Evolutionary conservation across 2,113 vertebrate species (phyloP).

Genomic region (Formicarius rufipectus): DNA sequence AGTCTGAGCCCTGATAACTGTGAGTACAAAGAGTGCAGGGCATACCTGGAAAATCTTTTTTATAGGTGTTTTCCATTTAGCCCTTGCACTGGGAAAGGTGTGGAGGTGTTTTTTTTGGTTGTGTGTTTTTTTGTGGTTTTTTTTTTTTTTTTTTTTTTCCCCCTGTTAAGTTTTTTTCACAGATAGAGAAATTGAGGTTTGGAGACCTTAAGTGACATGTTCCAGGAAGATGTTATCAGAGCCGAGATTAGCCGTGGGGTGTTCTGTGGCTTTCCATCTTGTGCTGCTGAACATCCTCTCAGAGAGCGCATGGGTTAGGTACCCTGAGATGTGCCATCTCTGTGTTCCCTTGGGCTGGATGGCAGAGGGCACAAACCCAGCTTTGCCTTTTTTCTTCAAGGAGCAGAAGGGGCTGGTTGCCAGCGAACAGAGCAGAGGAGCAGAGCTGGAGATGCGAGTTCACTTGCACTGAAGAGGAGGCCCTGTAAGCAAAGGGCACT

Average conservation of each 20-base stretch:
- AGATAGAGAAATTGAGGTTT: conserved; percentile 20
- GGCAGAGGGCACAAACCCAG: not conserved
- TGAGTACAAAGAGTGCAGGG: not conserved
- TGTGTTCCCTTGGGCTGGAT: not conserved
- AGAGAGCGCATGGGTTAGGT: rapidly evolving
- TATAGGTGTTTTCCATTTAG: not conserved
- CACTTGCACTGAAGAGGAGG: not conserved
- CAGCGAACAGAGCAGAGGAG: not conserved
- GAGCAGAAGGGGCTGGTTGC: not conserved
- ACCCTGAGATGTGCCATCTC: not conserved
- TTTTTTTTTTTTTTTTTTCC: not conserved
- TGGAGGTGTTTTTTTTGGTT: too few relatives aligned
- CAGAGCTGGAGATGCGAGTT: not conserved
- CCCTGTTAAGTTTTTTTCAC: not conserved
- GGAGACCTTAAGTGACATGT: not conserved
- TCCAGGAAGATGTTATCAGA: not conserved
- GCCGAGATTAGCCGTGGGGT: not conserved
- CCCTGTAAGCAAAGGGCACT: not conserved
- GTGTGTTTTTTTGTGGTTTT: not conserved
- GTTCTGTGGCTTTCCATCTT: not conserved
- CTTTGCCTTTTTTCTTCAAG: not conserved
- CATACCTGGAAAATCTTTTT: not conserved
- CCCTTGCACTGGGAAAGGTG: not conserved
- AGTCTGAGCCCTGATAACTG: not conserved
- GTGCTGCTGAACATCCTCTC: not conserved